Evolutionary conservation across 2,113 vertebrate species (phyloP).

Genomic region (Tachycineta bicolor): DNA sequence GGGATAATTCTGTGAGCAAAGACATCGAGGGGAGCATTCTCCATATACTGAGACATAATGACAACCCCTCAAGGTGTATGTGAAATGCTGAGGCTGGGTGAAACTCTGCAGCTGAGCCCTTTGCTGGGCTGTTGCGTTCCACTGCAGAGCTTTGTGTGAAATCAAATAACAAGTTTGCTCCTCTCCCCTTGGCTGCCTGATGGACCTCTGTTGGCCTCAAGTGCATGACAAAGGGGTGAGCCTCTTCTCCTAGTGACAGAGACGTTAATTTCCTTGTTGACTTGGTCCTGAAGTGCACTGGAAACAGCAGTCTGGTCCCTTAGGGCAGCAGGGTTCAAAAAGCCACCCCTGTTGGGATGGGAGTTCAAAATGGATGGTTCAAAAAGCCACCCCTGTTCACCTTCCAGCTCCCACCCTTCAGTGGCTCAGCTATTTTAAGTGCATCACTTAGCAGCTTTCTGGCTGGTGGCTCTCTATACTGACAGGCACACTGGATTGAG

Average conservation of each 20-base stretch:
- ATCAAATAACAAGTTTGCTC: background rate
- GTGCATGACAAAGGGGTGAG: background rate
- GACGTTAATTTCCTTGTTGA: background rate
- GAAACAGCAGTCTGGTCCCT: background rate
- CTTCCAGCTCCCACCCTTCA: background rate
- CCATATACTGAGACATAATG: background rate
- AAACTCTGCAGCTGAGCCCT: background rate
- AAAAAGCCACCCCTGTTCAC: background rate
- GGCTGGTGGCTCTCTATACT: background rate
- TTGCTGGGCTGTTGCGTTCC: background rate
- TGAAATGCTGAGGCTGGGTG: background rate
- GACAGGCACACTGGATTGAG: background rate
- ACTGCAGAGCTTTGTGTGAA: background rate
- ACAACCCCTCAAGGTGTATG: background rate
- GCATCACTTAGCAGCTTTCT: background rate
- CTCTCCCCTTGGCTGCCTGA: background rate
- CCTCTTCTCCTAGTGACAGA: background rate
- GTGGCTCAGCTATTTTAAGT: background rate
- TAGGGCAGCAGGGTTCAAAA: background rate
- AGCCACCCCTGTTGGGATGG: background rate
- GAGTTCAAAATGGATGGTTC: background rate
- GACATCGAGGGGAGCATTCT: constrained; percentile 1
- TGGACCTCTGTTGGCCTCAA: background rate
- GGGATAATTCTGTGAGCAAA: constrained; percentile 13
- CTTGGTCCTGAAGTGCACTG: background rate